phyloP scores from a whole-genome alignment of 23 tunicate genomes.

The Corella eumyota region DNA sequence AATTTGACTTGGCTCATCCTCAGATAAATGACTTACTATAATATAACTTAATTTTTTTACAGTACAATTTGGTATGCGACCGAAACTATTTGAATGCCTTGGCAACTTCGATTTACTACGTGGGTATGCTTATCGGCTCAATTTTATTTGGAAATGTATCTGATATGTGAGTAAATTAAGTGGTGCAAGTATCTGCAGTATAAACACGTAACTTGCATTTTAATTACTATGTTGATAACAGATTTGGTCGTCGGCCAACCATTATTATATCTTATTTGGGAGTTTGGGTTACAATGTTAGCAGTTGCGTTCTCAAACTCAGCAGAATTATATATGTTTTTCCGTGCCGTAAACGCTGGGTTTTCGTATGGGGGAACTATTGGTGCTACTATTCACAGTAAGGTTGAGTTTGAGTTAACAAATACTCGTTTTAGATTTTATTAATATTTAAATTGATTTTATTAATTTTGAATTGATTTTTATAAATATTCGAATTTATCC shows the following conservation, averaged over 20 bases:
- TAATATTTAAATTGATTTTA: too few species aligned
- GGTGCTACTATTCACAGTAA: constrained; percentile 42
- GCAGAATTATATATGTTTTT: constrained; percentile 17
- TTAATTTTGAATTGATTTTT: too few species aligned
- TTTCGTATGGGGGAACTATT: constrained; percentile 29
- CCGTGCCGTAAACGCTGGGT: constrained; percentile 16
- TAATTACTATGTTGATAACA: too few species aligned
- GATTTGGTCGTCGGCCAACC: constrained; percentile 37
- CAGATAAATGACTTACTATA: too few species aligned
- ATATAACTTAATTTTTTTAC: too few species aligned
- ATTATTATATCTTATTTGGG: constrained; percentile 7
- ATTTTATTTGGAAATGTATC: constrained; percentile 22
- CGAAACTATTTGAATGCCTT: constrained; percentile 12
- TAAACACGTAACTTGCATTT: too few species aligned
- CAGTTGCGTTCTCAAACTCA: constrained; percentile 9
- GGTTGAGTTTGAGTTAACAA: too few species aligned
- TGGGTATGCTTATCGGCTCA: constrained; percentile 34
- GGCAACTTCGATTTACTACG: constrained; percentile 28
- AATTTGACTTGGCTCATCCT: too few species aligned
- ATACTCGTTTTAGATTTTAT: too few species aligned
- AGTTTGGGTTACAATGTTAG: constrained; percentile 15
- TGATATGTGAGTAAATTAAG: constrained; percentile 20
- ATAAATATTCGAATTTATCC: too few species aligned
- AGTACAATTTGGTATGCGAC: constrained; percentile 34
- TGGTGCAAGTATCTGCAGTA: too few species aligned